Conservation (phyloP, 2,888 invertebrate species). For the Sminthurides aquaticus region DNA sequence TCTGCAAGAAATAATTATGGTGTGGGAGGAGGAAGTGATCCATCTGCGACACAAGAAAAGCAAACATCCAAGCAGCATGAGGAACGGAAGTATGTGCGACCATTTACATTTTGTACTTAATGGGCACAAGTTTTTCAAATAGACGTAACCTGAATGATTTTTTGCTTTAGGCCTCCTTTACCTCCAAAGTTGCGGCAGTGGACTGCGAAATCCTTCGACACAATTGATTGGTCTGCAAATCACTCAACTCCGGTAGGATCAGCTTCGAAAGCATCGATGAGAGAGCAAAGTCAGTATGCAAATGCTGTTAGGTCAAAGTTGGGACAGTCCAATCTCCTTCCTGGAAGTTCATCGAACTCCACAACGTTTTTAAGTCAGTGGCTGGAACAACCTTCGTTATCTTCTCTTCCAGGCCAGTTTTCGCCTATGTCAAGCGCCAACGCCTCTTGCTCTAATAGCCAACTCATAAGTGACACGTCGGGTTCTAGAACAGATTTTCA, state of each 20-base stretch:
- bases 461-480: constrained; percentile 2
- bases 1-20: not conserved
- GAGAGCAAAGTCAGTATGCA: not conserved
- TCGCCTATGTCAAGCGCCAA: constrained; percentile 2
- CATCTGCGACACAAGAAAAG: not conserved
- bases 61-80: not conserved
- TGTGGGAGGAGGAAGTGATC: not conserved
- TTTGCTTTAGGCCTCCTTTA: constrained; percentile 33
- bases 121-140: not conserved
- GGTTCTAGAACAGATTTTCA: not conserved
- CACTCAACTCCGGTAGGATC: not conserved
- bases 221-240: constrained; percentile 24
- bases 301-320: not conserved
- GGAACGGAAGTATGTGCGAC: not conserved
- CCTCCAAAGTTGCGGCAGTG: constrained; percentile 42
- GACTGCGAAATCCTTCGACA: constrained; percentile 39
- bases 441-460: constrained; percentile 16
- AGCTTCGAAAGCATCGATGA: not conserved
- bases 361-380: constrained; percentile 36
- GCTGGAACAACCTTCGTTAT: constrained; percentile 34
- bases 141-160: too few relatives aligned
- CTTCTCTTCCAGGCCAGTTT: not conserved
- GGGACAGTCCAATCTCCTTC: not conserved
- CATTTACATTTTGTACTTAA: too few relatives aligned
- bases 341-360: constrained; percentile 10